Conservation (phyloP, 2,888 invertebrate species). For the Dryocosmus kuriphilus region DNA sequence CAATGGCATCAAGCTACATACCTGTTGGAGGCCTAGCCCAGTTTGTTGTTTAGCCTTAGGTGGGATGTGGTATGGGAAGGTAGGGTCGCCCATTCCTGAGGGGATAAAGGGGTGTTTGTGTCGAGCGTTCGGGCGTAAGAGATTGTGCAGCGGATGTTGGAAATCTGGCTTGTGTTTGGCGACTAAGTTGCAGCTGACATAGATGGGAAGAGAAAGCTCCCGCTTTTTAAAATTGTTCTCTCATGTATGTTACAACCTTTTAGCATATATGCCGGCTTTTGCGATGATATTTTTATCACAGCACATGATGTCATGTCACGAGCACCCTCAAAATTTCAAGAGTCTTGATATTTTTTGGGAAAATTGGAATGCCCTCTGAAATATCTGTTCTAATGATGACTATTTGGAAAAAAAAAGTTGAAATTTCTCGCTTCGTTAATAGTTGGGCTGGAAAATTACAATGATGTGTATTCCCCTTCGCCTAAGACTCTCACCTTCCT, state of each 20-base stretch:
- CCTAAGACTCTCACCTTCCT: constrained; percentile 79
- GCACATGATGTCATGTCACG: not conserved
- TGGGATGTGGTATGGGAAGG: too few relatives aligned
- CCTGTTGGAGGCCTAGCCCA: too few relatives aligned
- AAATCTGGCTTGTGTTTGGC: too few relatives aligned
- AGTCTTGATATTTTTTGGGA: too few relatives aligned
- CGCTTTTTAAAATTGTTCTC: too few relatives aligned
- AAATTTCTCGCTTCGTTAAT: constrained; percentile 19
- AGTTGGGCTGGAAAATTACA: not conserved
- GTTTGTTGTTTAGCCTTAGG: too few relatives aligned
- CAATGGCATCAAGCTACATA: too few relatives aligned
- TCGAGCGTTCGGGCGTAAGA: too few relatives aligned
- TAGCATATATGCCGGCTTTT: constrained; percentile 22
- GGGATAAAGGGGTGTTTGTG: too few relatives aligned
- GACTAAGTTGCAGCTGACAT: not conserved
- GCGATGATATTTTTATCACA: not conserved
- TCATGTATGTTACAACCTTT: not conserved
- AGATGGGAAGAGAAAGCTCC: not conserved
- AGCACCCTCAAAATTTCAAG: not conserved
- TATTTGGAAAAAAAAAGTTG: not conserved
- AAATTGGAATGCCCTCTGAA: not conserved
- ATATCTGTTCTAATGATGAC: not conserved
- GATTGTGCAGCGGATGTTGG: too few relatives aligned
- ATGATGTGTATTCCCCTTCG: not conserved
- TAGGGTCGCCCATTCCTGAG: too few relatives aligned